Evolutionary conservation across 2,113 vertebrate species (phyloP).

Genomic region (Dunckerocampus dactyliophorus): DNA sequence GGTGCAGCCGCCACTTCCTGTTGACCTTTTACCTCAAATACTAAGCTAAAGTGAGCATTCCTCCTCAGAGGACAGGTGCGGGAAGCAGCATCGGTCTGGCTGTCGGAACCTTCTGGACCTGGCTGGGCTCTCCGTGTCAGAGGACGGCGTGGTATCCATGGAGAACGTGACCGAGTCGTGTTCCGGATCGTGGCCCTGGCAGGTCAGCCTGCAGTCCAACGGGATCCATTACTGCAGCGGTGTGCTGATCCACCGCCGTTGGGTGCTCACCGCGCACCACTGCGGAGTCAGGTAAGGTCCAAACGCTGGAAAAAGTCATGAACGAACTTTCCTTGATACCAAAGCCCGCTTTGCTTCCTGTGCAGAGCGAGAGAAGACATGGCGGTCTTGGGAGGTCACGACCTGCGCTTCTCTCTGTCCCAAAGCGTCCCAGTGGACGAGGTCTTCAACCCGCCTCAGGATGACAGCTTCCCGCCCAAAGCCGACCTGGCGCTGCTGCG

Average conservation of each 20-base stretch:
- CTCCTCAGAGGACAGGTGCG: slow-evolving; percentile 45
- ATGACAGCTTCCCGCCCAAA: slow-evolving; percentile 46
- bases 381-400: slow-evolving; percentile 59
- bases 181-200: slow-evolving; percentile 77
- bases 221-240: slow-evolving; percentile 75
- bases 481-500: slow-evolving; percentile 59
- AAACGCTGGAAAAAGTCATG: neutral
- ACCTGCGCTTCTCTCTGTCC: slow-evolving; percentile 31
- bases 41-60: too few species aligned
- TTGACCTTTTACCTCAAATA: neutral
- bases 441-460: slow-evolving; percentile 33
- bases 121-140: slow-evolving; percentile 6
- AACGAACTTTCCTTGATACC: neutral
- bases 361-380: slow-evolving; percentile 50
- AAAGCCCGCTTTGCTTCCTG: neutral
- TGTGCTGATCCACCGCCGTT: slow-evolving; percentile 66
- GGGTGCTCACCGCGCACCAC: slow-evolving; percentile 73
- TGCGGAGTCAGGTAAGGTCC: slow-evolving; percentile 53
- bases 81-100: slow-evolving; percentile 15
- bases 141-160: slow-evolving; percentile 24
- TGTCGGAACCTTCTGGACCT: slow-evolving; percentile 23
- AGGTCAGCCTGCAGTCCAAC: slow-evolving; percentile 71
- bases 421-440: slow-evolving; percentile 43
- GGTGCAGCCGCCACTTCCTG: slow-evolving; percentile 7
- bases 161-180: slow-evolving; percentile 61